phyloP scores from a whole-genome alignment of 2,797 vertebrate genomes.

The Tragopan temminckii region DNA sequence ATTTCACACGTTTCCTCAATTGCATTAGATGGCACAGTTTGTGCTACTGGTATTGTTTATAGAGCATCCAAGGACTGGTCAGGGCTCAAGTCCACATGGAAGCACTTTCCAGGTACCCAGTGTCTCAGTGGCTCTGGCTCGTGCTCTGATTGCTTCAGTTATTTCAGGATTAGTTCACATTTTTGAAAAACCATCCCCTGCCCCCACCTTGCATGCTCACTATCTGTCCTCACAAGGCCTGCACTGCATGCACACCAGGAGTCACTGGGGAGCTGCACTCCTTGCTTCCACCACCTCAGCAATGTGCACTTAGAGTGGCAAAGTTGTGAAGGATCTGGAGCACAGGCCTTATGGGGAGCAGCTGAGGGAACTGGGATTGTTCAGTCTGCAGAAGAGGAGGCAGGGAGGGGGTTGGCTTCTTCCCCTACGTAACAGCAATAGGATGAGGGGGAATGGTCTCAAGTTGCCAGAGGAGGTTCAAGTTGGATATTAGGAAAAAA shows the following conservation, averaged over 20 bases:
- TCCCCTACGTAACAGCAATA: too few relatives aligned
- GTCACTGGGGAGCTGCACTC: neutral
- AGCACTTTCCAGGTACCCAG: neutral
- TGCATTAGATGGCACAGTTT: neutral
- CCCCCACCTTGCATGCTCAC: neutral
- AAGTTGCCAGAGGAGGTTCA: too few relatives aligned
- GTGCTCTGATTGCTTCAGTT: neutral
- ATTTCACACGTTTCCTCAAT: slow-evolving; percentile 34
- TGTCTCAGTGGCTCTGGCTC: neutral
- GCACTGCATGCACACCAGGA: neutral
- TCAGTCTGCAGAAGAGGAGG: too few relatives aligned
- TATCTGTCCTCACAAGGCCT: neutral
- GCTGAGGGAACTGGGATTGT: too few relatives aligned
- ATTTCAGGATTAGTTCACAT: neutral
- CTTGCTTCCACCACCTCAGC: neutral
- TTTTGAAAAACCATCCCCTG: neutral
- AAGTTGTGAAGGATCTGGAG: too few relatives aligned
- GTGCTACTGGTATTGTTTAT: neutral
- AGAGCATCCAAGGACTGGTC: neutral
- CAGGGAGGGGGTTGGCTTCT: too few relatives aligned
- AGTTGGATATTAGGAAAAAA: too few relatives aligned
- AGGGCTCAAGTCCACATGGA: neutral
- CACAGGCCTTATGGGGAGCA: too few relatives aligned
- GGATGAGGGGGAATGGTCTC: too few relatives aligned
- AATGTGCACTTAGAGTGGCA: neutral